These are phyloP conservation scores for Euphonia xanthogaster DNA, from an alignment of 2,797 vertebrate genomes.

Conservation along the genomic window DNA sequence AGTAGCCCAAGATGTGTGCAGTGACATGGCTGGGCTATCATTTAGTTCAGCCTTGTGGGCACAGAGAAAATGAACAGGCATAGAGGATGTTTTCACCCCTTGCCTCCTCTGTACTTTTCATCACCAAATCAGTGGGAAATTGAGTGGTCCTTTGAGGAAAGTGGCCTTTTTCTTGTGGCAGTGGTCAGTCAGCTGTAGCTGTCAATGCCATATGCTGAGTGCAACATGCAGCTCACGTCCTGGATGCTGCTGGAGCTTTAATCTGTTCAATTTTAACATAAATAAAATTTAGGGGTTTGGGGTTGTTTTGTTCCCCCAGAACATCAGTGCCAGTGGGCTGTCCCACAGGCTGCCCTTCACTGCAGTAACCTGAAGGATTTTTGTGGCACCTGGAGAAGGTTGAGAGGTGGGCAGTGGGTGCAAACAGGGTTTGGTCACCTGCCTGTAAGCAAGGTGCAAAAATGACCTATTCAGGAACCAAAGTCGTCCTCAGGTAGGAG, in stretches of 20 bases:
- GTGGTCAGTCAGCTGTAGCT: not conserved
- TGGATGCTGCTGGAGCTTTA: not conserved
- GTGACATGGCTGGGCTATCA: not conserved
- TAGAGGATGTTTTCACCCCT: not conserved
- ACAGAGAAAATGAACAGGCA: not conserved
- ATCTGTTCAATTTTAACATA: not conserved
- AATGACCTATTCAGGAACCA: not conserved
- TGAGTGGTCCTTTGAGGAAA: not conserved
- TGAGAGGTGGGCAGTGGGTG: not conserved
- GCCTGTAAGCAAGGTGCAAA: not conserved
- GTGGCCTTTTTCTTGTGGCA: not conserved
- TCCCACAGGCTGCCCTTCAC: not conserved
- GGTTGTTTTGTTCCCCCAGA: not conserved
- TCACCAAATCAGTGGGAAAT: not conserved
- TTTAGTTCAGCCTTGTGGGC: not conserved
- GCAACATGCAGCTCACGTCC: not conserved
- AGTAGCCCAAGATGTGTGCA: not conserved
- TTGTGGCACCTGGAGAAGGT: not conserved
- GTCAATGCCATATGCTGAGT: not conserved
- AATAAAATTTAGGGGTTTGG: rapidly evolving
- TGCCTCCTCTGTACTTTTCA: not conserved
- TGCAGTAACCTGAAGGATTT: not conserved
- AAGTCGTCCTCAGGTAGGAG: not conserved
- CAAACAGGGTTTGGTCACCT: not conserved
- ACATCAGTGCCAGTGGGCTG: not conserved